Conservation (phyloP, 1,140 invertebrate genomes). For the Aricia agestis region DNA sequence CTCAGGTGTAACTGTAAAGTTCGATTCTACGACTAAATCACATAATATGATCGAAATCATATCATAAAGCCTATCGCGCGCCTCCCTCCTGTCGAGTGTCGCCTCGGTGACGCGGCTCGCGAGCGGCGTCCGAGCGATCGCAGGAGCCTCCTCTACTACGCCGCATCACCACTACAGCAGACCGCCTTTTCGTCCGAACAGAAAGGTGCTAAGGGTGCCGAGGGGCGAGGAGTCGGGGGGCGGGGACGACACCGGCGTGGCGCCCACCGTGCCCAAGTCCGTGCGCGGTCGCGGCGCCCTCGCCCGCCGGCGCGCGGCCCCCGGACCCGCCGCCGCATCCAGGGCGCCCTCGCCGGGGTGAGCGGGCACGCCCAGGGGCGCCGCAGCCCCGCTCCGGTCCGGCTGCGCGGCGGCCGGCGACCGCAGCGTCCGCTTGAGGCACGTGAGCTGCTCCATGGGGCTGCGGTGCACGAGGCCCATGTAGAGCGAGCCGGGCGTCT, state of each 20-base stretch:
- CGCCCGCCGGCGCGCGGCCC: conserved; percentile 44
- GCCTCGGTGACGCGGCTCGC: conserved; percentile 26
- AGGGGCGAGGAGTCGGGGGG: conserved; percentile 77
- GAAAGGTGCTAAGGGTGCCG: conserved; percentile 84
- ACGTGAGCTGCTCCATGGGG: conserved; percentile 86
- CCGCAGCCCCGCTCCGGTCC: conserved; percentile 49
- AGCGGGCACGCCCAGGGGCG: conserved; percentile 73
- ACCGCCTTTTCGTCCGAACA: conserved; percentile 90
- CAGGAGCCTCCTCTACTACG: conserved; percentile 21
- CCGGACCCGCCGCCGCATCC: conserved; percentile 54
- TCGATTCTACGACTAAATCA: conserved; percentile 51
- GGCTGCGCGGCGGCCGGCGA: conserved; percentile 56
- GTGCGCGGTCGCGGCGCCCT: conserved; percentile 62
- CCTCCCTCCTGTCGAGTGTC: conserved; percentile 11
- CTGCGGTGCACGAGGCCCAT: conserved; percentile 77
- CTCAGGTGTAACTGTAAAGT: conserved; percentile 34
- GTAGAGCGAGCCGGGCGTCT: conserved; percentile 78
- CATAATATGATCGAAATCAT: conserved; percentile 31
- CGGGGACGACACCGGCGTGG: conserved; percentile 67
- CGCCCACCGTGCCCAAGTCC: conserved; percentile 60
- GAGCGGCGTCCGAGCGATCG: conserved; percentile 29
- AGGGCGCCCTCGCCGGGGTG: conserved; percentile 76
- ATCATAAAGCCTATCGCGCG: conserved; percentile 8
- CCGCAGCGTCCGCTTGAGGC: conserved; percentile 78
- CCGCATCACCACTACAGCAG: conserved; percentile 74